Evolutionary conservation across 2,797 vertebrate genomes (phyloP).

Genomic region (Pitangus sulphuratus): DNA sequence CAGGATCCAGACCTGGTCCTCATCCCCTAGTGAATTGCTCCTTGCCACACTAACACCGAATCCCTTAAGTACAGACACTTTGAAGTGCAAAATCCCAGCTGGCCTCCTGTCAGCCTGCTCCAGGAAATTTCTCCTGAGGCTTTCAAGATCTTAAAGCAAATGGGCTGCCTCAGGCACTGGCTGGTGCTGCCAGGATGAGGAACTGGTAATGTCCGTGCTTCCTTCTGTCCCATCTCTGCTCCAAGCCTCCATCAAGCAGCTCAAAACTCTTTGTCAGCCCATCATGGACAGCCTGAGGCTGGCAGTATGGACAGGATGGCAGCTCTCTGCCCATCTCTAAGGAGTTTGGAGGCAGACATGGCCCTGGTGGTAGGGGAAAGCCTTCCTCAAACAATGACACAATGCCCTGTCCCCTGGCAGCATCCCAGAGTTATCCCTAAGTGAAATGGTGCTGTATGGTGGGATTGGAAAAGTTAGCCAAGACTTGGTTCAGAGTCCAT

Average conservation of each 20-base stretch:
- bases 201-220: background rate
- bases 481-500: background rate
- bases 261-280: background rate
- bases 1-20: background rate
- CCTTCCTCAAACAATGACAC: background rate
- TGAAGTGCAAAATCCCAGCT: background rate
- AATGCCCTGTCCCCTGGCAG: background rate
- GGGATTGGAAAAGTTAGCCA: background rate
- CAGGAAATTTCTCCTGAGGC: background rate
- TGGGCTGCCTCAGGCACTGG: background rate
- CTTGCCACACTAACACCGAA: background rate
- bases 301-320: background rate
- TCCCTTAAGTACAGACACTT: background rate
- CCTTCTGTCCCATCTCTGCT: background rate
- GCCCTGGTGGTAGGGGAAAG: background rate
- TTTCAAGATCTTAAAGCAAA: background rate
- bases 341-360: background rate
- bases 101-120: background rate
- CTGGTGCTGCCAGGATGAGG: background rate
- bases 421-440: background rate
- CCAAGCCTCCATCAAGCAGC: background rate
- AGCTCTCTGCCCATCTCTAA: background rate
- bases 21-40: background rate
- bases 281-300: background rate
- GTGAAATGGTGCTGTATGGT: background rate